A percentile compares a stretch with the other conserved stretches of the same genome.
phyloP scores from a whole-genome alignment of 2,113 vertebrate species.

The Sinosuthora webbiana region DNA sequence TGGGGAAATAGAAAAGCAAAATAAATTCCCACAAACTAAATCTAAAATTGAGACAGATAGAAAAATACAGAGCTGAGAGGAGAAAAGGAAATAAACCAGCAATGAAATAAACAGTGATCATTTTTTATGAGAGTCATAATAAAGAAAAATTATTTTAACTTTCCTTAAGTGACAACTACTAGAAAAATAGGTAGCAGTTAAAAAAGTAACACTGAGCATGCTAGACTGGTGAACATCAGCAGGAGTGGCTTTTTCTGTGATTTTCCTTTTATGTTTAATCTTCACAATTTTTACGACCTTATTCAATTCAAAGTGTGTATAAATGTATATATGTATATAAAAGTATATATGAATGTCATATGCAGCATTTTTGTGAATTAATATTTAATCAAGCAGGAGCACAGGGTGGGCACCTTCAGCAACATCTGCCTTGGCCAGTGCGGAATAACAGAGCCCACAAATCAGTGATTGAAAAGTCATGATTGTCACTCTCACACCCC shows the following conservation, averaged over 20 bases:
- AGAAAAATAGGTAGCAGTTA: constrained; percentile 5
- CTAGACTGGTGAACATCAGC: not conserved
- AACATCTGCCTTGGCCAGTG: not conserved
- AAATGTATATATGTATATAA: not conserved
- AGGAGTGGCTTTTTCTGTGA: not conserved
- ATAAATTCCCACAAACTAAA: constrained; percentile 17
- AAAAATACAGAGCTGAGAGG: not conserved
- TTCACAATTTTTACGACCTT: not conserved
- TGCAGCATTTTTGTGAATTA: not conserved
- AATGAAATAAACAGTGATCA: not conserved
- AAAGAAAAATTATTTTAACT: constrained; percentile 27
- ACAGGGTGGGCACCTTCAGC: not conserved
- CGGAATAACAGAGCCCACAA: not conserved
- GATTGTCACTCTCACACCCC: not conserved
- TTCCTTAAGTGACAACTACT: constrained; percentile 18
- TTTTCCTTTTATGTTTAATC: constrained; percentile 2
- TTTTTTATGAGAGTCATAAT: constrained; percentile 21
- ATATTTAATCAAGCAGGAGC: not conserved
- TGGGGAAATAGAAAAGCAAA: constrained; percentile 19
- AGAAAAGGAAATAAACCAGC: constrained; percentile 26
- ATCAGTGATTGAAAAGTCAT: not conserved
- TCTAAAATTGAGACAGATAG: not conserved
- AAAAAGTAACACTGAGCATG: not conserved
- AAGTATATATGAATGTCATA: not conserved
- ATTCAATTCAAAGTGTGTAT: not conserved